phyloP scores from a whole-genome alignment of 2,797 vertebrate genomes.

The Clarias fuscus region DNA sequence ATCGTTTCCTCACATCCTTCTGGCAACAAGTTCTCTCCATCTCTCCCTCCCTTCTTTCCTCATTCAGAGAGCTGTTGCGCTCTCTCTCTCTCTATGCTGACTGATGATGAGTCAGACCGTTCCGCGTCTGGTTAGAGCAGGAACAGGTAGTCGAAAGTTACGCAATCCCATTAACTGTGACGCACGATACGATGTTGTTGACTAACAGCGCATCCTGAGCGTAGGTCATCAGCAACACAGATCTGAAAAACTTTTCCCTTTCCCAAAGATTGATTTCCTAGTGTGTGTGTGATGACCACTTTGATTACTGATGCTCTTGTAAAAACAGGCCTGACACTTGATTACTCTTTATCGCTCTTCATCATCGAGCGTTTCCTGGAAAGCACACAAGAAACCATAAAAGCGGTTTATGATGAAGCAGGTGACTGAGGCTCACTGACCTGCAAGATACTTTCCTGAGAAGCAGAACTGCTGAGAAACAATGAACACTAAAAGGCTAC shows the following conservation, averaged over 20 bases:
- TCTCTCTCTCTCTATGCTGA: conserved; percentile 15
- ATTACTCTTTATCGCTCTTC: not conserved
- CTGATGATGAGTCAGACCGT: conserved; percentile 35
- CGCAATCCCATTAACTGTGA: conserved; percentile 44
- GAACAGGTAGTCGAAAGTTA: conserved; percentile 44
- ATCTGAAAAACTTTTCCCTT: not conserved
- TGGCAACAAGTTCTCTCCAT: not conserved
- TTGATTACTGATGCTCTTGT: not conserved
- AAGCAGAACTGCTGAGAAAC: not conserved
- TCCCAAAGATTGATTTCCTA: not conserved
- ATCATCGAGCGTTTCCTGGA: not conserved
- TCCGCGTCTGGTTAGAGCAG: conserved; percentile 12
- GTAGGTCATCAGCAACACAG: not conserved
- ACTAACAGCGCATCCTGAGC: conserved; percentile 26
- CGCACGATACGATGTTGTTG: conserved; percentile 22
- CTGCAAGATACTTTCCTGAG: not conserved
- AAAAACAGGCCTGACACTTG: not conserved
- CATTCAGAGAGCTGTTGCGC: conserved; percentile 21
- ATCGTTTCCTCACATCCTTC: not conserved
- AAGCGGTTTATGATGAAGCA: not conserved
- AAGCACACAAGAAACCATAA: not conserved
- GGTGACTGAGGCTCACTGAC: not conserved
- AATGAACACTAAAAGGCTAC: conserved; percentile 1
- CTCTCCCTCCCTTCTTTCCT: not conserved
- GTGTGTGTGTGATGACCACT: not conserved